phyloP scores from a whole-genome alignment of 2,888 invertebrate species.

The Microdon myrmicae region DNA sequence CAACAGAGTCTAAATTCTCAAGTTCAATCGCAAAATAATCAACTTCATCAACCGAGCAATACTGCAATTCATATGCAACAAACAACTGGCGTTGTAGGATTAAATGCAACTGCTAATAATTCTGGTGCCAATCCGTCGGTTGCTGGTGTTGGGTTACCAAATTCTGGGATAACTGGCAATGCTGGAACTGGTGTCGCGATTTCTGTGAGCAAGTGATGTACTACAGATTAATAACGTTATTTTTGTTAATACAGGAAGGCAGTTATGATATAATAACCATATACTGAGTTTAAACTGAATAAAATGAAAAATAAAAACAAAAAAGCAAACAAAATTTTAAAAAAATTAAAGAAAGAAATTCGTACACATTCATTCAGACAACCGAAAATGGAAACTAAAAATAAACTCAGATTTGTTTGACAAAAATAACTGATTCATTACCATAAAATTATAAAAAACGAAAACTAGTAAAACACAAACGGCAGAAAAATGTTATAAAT shows the following conservation, averaged over 20 bases:
- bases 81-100: conserved; percentile 27
- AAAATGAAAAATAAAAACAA: conserved; percentile 25
- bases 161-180: conserved; percentile 55
- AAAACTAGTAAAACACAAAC: no score
- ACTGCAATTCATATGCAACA: conserved; percentile 56
- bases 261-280: conserved; percentile 28
- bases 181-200: conserved; percentile 56
- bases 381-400: conserved; percentile 3
- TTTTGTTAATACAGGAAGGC: conserved; percentile 46
- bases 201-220: conserved; percentile 58
- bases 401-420: no score
- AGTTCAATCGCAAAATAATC: conserved; percentile 52
- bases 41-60: conserved; percentile 62
- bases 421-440: conserved; percentile 44
- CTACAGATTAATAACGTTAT: conserved; percentile 55
- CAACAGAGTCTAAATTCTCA: conserved; percentile 60
- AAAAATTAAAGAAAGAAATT: conserved; percentile 29
- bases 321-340: conserved; percentile 45
- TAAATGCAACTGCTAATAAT: conserved; percentile 61
- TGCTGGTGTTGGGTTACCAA: conserved; percentile 58
- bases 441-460: no score
- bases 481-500: conserved; percentile 15
- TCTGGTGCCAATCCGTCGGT: conserved; percentile 55
- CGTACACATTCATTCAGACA: conserved; percentile 3
- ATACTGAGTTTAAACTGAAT: conserved; percentile 48